phyloP scores from a whole-genome alignment of 2,888 invertebrate species.

The Eilema griseolum region DNA sequence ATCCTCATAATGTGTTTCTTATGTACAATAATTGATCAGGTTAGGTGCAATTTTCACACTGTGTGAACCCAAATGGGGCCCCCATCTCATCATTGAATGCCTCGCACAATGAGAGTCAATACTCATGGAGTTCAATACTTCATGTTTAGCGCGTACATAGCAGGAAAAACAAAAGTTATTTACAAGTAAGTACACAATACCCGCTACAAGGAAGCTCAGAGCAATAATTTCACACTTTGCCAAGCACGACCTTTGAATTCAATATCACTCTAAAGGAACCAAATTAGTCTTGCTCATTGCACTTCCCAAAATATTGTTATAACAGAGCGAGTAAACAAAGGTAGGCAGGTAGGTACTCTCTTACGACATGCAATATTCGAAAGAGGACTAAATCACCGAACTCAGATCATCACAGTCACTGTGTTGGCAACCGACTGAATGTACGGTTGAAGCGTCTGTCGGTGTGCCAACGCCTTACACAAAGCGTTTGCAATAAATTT shows the following conservation, averaged over 20 bases:
- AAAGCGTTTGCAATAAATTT: background rate
- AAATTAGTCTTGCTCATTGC: slow-evolving; percentile 1
- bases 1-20: too few species aligned
- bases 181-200: background rate
- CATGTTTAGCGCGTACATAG: background rate
- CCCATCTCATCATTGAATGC: too few species aligned
- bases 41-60: too few species aligned
- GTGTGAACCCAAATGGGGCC: too few species aligned
- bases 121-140: too few species aligned
- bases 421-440: background rate
- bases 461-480: too few species aligned
- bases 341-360: background rate
- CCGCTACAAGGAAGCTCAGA: background rate
- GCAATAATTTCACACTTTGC: background rate
- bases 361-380: background rate
- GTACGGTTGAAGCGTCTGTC: background rate
- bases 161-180: background rate
- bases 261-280: background rate
- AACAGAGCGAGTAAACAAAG: background rate
- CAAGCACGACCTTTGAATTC: background rate
- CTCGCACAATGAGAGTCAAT: too few species aligned
- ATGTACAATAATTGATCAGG: too few species aligned
- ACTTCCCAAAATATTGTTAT: background rate
- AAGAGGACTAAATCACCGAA: background rate
- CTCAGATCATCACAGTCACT: background rate